Percentiles rank a stretch among this genome's conserved stretches.
Conservation (phyloP, 30 jellyfish, hydroid and myxozoan species). For the Hydra vulgaris region DNA sequence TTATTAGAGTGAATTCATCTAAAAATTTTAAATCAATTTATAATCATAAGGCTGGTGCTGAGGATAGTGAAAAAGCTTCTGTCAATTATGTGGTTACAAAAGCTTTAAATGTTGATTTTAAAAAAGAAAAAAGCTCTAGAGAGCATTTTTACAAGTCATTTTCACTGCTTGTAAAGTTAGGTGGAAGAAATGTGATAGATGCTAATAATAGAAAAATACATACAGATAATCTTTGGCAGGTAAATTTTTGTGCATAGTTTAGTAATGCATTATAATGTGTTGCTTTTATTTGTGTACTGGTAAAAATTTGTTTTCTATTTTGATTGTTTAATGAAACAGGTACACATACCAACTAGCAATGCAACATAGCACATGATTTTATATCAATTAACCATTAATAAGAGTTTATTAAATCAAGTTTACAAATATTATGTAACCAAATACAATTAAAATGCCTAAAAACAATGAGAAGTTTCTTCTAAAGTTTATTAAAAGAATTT, state of each 20-base stretch:
- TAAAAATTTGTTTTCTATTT: too few relatives aligned
- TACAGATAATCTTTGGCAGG: not conserved
- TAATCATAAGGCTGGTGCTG: conserved; percentile 2
- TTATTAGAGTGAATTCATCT: conserved; percentile 27
- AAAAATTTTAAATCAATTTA: conserved; percentile 19
- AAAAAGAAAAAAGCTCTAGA: conserved; percentile 3
- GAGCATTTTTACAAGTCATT: conserved; percentile 23
- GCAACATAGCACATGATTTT: too few relatives aligned
- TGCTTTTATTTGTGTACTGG: too few relatives aligned
- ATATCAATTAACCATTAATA: too few relatives aligned
- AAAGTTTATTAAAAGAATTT: too few relatives aligned
- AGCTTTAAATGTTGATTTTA: not conserved
- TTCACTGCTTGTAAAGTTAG: conserved; percentile 28
- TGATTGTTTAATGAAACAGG: too few relatives aligned
- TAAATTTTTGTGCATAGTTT: not conserved
- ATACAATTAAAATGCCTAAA: too few relatives aligned
- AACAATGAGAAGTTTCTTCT: too few relatives aligned
- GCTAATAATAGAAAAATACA: not conserved
- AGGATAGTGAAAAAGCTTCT: conserved; percentile 3
- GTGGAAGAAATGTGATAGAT: conserved; percentile 4
- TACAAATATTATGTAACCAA: too few relatives aligned
- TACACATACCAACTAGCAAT: too few relatives aligned
- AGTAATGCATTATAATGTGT: too few relatives aligned
- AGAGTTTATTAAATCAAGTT: too few relatives aligned
- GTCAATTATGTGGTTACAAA: conserved; percentile 2